These are phyloP conservation scores for Bedellia somnulentella DNA, from an alignment of 2,888 invertebrate genomes.

Conservation along the genomic window DNA sequence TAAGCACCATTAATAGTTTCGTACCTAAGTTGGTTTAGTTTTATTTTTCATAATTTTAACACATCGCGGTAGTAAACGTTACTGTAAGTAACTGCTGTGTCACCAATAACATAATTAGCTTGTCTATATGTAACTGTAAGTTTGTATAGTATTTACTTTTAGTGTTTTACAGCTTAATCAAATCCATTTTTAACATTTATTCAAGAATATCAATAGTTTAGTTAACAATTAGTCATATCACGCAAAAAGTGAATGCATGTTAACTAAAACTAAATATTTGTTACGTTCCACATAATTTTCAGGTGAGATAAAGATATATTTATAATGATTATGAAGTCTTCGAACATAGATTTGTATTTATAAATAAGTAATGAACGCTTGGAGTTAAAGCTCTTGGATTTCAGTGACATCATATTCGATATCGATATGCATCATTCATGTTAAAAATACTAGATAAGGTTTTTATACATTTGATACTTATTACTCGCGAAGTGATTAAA, in stretches of 20 bases:
- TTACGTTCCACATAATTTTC: too few relatives aligned
- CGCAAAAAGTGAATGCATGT: too few relatives aligned
- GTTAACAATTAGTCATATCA: too few relatives aligned
- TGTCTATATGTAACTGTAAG: conserved; percentile 32
- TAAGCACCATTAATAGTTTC: too few relatives aligned
- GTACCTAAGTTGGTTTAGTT: too few relatives aligned
- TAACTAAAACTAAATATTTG: too few relatives aligned
- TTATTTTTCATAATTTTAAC: conserved; percentile 17
- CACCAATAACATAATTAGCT: conserved; percentile 56
- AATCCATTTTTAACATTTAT: too few relatives aligned
- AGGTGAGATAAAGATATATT: conserved; percentile 53
- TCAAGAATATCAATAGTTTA: too few relatives aligned
- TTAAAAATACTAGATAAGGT: too few relatives aligned
- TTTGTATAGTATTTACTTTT: conserved; percentile 14
- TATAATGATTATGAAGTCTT: conserved; percentile 40
- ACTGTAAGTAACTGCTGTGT: conserved; percentile 54
- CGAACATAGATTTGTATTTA: conserved; percentile 44
- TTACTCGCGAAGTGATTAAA: conserved; percentile 56
- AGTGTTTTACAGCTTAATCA: not conserved
- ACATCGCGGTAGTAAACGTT: conserved; percentile 37
- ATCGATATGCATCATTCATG: too few relatives aligned
- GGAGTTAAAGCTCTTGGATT: too few relatives aligned
- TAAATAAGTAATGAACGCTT: conserved; percentile 46
- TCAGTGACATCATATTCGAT: too few relatives aligned
- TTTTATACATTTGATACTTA: conserved; percentile 61